Evolutionary conservation across 2,113 vertebrate species (phyloP).

Genomic region (Stictonetta naevosa): DNA sequence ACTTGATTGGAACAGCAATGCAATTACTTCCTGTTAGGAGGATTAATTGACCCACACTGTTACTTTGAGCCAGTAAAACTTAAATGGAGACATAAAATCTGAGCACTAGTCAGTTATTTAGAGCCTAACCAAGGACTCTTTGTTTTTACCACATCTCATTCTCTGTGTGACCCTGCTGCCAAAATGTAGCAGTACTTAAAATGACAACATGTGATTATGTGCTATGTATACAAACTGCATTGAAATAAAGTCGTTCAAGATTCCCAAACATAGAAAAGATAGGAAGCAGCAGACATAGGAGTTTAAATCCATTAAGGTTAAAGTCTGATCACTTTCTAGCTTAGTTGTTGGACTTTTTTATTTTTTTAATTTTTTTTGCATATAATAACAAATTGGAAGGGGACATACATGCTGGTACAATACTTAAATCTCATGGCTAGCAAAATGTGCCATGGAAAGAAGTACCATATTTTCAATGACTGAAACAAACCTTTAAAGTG

Average conservation of each 20-base stretch:
- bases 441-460: neutral
- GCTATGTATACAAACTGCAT: neutral
- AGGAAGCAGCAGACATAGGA: neutral
- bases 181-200: neutral
- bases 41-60: slow-evolving; percentile 57
- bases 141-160: neutral
- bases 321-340: neutral
- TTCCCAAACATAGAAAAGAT: neutral
- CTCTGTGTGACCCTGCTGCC: neutral
- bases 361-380: neutral
- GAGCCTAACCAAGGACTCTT: neutral
- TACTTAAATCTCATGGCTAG: neutral
- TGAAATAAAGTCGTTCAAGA: neutral
- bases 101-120: slow-evolving; percentile 27
- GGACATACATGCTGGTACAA: neutral
- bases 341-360: neutral
- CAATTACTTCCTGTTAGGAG: slow-evolving; percentile 41
- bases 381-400: neutral
- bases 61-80: neutral
- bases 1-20: slow-evolving; percentile 24
- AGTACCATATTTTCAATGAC: neutral
- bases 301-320: neutral
- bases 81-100: slow-evolving; percentile 1
- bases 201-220: neutral
- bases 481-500: neutral